Percentiles rank a stretch among this genome's conserved stretches.
Conservation (phyloP, 2,888 invertebrate species). For the Lasioglossum zephyrum region DNA sequence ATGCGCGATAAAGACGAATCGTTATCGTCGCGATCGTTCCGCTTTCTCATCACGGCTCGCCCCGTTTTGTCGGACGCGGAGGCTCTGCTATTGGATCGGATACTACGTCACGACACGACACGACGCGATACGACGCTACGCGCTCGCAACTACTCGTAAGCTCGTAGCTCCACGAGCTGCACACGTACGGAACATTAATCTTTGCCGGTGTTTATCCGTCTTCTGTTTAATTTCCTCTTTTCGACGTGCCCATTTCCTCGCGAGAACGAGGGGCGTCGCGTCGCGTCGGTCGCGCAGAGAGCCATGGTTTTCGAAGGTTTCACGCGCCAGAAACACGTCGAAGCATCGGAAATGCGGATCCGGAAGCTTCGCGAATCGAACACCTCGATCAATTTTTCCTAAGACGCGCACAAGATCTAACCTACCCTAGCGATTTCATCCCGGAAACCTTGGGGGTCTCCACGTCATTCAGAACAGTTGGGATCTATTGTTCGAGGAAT, state of each 20-base stretch:
- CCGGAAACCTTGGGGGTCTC: not conserved
- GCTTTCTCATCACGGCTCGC: not conserved
- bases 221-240: conserved; percentile 82
- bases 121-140: not conserved
- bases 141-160: not conserved
- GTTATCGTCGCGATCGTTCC: not conserved
- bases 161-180: not conserved
- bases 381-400: not conserved
- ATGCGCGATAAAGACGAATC: conserved; percentile 16
- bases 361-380: not conserved
- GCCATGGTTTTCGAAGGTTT: not conserved
- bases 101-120: conserved; percentile 17
- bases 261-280: not conserved
- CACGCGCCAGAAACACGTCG: not conserved
- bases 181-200: conserved; percentile 77
- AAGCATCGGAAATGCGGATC: not conserved
- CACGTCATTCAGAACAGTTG: not conserved
- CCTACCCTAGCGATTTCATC: not conserved
- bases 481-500: not conserved
- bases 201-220: conserved; percentile 80
- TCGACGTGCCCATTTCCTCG: conserved; percentile 79
- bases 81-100: conserved; percentile 43
- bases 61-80: conserved; percentile 19
- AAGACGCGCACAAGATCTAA: not conserved
- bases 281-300: not conserved